Percentiles rank a stretch among this genome's conserved stretches.
Conservation (phyloP, 2,888 invertebrate genomes). For the Agriopis marginaria region DNA sequence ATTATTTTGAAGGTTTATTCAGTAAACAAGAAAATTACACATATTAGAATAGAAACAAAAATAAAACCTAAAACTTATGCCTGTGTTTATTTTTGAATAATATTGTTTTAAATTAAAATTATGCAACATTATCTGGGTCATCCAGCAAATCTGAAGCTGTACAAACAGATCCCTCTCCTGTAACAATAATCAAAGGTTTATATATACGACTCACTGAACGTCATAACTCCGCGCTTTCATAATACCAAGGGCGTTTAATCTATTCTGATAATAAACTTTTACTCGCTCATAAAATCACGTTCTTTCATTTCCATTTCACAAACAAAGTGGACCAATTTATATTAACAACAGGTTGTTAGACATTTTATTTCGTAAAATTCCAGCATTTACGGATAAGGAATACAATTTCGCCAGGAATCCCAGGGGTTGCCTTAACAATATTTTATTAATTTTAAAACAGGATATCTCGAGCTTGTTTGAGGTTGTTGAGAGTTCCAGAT, state of each 20-base stretch:
- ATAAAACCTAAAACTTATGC: too few relatives aligned
- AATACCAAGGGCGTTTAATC: conserved; percentile 13
- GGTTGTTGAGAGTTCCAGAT: too few relatives aligned
- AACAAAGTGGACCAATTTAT: conserved; percentile 21
- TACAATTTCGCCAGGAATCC: neutral
- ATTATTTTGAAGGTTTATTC: too few relatives aligned
- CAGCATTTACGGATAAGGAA: conserved; percentile 1
- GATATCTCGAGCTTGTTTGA: too few relatives aligned
- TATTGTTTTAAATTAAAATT: too few relatives aligned
- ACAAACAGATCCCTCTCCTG: neutral
- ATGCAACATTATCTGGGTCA: too few relatives aligned
- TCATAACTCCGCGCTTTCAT: conserved; percentile 4
- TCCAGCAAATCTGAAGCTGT: too few relatives aligned
- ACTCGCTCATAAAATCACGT: conserved; percentile 23
- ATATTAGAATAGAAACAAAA: too few relatives aligned
- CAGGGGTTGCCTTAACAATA: neutral
- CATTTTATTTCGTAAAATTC: conserved; percentile 14
- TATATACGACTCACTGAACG: conserved; percentile 5
- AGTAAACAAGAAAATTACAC: too few relatives aligned
- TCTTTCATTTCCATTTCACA: conserved; percentile 15
- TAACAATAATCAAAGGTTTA: conserved; percentile 7
- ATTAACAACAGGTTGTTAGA: conserved; percentile 17
- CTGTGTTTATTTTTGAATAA: too few relatives aligned
- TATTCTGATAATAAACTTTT: conserved; percentile 24
- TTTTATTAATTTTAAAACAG: too few relatives aligned